These are phyloP conservation scores for Thymelicus sylvestris DNA, from an alignment of 2,888 invertebrate species.

Conservation along the genomic window DNA sequence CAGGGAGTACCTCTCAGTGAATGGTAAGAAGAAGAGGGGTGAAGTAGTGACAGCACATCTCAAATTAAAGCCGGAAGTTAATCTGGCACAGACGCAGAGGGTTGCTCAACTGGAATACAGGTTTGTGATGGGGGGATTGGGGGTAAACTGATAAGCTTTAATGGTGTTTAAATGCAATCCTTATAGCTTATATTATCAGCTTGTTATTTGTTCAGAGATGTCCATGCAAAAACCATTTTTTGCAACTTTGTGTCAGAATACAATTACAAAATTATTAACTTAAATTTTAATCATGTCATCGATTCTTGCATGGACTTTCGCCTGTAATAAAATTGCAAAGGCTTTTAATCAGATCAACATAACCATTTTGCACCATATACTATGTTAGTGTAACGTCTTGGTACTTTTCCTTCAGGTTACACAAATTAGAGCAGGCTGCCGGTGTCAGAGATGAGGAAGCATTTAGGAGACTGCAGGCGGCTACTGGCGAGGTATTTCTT, in stretches of 20 bases:
- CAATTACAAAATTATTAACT: too few relatives aligned
- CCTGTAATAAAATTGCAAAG: too few relatives aligned
- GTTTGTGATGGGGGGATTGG: conserved; percentile 47
- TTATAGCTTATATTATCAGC: background rate
- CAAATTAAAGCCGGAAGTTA: conserved; percentile 78
- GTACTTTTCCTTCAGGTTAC: conserved; percentile 81
- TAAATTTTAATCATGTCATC: too few relatives aligned
- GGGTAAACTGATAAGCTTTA: background rate
- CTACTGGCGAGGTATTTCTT: conserved; percentile 69
- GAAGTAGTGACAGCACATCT: conserved; percentile 80
- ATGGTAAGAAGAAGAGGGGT: conserved; percentile 65
- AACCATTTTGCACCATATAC: too few relatives aligned
- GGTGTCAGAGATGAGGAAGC: conserved; percentile 92
- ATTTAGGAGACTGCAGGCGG: conserved; percentile 84
- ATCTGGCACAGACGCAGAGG: conserved; percentile 90
- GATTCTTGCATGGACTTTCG: too few relatives aligned
- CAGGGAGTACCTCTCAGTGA: conserved; percentile 67
- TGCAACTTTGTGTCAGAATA: too few relatives aligned
- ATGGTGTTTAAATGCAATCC: too few relatives aligned
- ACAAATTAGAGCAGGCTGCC: conserved; percentile 92
- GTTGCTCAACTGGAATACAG: conserved; percentile 93
- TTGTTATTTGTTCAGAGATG: background rate
- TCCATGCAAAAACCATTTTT: too few relatives aligned
- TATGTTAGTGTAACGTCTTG: too few relatives aligned
- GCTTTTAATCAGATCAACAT: too few relatives aligned